Conservation (phyloP, 2,113 vertebrate species). For the Balaenoptera acutorostrata region DNA sequence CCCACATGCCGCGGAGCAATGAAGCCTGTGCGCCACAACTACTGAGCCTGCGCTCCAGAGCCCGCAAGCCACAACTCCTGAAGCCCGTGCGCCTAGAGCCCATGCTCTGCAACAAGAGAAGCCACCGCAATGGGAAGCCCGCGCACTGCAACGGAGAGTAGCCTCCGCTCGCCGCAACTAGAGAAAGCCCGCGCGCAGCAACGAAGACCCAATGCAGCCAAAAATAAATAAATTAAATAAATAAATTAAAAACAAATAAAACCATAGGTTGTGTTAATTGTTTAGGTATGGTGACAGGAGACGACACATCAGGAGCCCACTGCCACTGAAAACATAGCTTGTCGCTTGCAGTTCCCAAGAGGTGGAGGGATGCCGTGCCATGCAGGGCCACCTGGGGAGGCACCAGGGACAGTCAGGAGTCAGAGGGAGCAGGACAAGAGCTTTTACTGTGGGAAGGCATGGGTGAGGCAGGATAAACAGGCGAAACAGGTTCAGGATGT, state of each 20-base stretch:
- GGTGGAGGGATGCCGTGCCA: accelerated
- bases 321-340: neutral
- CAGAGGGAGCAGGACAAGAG: neutral
- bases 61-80: too few species aligned
- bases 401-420: neutral
- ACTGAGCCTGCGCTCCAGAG: too few species aligned
- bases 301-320: neutral
- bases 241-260: neutral
- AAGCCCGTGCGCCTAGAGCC: too few species aligned
- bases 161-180: too few species aligned
- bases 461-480: neutral
- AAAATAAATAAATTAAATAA: too few species aligned
- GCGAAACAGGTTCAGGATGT: neutral
- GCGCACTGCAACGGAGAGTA: too few species aligned
- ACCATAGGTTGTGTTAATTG: neutral
- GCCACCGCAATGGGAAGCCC: too few species aligned
- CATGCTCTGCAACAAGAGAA: too few species aligned
- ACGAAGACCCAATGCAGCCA: too few species aligned
- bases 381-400: neutral
- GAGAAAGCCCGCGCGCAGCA: too few species aligned
- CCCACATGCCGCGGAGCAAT: too few species aligned
- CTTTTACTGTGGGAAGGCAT: neutral
- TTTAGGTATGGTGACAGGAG: neutral
- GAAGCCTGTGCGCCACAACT: too few species aligned
- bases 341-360: neutral